These are phyloP conservation scores for Kryptolebias marmoratus DNA, from an alignment of 2,113 vertebrate species.

Conservation along the genomic window DNA sequence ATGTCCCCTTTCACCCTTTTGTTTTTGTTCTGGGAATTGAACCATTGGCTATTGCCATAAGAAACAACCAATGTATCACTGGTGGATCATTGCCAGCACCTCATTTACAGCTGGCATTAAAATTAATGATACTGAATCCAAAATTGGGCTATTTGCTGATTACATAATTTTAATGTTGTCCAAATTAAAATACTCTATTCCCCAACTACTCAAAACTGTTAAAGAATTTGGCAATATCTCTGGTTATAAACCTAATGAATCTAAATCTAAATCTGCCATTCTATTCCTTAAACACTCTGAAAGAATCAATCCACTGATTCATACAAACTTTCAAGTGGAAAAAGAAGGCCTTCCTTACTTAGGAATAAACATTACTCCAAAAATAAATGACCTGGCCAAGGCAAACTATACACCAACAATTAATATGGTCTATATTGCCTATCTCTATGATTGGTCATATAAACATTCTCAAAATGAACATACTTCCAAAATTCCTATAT, in stretches of 20 bases:
- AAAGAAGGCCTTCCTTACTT: neutral
- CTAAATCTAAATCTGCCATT: neutral
- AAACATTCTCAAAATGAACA: neutral
- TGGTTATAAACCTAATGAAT: neutral
- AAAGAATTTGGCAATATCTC: neutral
- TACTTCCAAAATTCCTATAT: neutral
- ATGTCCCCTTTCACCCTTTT: neutral
- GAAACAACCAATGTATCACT: neutral
- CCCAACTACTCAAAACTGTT: neutral
- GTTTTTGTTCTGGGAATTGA: neutral
- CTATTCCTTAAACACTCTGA: neutral
- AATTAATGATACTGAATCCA: neutral
- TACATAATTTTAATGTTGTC: neutral
- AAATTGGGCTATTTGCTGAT: neutral
- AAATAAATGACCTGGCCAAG: neutral
- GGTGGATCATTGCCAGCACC: neutral
- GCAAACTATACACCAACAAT: neutral
- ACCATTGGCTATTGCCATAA: conserved; percentile 1
- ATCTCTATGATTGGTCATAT: neutral
- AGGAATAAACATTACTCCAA: neutral
- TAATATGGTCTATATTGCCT: neutral
- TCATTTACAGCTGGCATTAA: neutral
- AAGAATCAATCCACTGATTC: neutral
- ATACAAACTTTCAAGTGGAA: neutral
- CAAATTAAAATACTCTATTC: neutral